Evolutionary conservation across 92 coral and sea anemone genomes (phyloP).

Genomic region (Bergia sp.): DNA sequence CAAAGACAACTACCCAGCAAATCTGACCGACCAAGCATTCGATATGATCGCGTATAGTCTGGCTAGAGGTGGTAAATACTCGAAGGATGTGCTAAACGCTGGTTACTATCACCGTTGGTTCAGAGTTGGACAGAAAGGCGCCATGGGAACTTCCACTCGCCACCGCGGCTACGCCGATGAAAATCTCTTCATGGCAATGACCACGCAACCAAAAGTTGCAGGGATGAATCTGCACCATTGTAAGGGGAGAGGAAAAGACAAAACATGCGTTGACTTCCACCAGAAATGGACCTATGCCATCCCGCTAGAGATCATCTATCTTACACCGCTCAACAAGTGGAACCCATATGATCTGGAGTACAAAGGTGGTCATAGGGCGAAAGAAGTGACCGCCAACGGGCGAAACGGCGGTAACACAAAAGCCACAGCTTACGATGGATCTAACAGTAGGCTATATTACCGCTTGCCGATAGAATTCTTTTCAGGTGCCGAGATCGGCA

Average conservation of each 20-base stretch:
- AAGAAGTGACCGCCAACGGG: conserved; percentile 35
- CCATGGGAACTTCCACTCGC: conserved; percentile 86
- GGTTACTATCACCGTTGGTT: conserved; percentile 91
- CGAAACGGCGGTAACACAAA: conserved; percentile 44
- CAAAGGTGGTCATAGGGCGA: conserved; percentile 22
- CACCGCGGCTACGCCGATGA: conserved; percentile 90
- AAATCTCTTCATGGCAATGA: conserved; percentile 91
- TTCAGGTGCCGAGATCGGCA: conserved; percentile 45
- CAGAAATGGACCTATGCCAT: conserved; percentile 49
- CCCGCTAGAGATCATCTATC: conserved; percentile 53
- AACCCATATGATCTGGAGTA: conserved; percentile 46
- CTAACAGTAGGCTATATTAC: conserved; percentile 42
- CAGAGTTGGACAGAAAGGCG: conserved; percentile 75
- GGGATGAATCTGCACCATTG: conserved; percentile 67
- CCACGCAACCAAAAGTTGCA: conserved; percentile 85
- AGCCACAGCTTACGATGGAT: conserved; percentile 39
- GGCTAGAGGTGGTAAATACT: conserved; percentile 53
- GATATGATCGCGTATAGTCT: conserved; percentile 63
- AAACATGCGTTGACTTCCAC: conserved; percentile 27
- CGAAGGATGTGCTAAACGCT: conserved; percentile 59
- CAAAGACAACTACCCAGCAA: conserved; percentile 84
- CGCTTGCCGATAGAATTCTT: conserved; percentile 50
- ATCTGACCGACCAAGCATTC: conserved; percentile 80
- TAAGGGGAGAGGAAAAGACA: conserved; percentile 36
- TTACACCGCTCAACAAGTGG: conserved; percentile 52